Percentiles rank a stretch among this genome's conserved stretches.
Conservation (phyloP, 2,888 invertebrate species). For the Pasiphila rectangulata region DNA sequence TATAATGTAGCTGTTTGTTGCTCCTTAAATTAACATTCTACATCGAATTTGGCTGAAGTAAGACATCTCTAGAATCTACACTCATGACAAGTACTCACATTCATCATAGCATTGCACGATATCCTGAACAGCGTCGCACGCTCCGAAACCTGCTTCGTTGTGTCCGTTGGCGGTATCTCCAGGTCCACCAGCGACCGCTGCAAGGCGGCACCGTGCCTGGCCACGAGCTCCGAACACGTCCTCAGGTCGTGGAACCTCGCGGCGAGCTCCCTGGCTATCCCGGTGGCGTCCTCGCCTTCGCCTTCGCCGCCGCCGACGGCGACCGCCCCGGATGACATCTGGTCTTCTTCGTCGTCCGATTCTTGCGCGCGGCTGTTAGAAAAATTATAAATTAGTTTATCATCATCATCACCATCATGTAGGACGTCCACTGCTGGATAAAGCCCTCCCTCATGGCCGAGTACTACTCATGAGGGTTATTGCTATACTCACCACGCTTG, state of each 20-base stretch:
- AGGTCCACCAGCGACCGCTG: constrained; percentile 90
- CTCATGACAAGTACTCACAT: too few relatives aligned
- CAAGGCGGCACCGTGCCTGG: constrained; percentile 91
- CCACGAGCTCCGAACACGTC: constrained; percentile 94
- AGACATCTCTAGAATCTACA: too few relatives aligned
- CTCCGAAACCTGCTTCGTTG: constrained; percentile 94
- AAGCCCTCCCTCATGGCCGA: too few relatives aligned
- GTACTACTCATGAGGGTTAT: too few relatives aligned
- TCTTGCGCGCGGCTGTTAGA: constrained; percentile 83
- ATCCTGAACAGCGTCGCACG: constrained; percentile 97
- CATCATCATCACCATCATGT: too few relatives aligned
- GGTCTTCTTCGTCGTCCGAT: constrained; percentile 88
- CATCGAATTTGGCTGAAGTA: too few relatives aligned
- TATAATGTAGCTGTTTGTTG: too few relatives aligned
- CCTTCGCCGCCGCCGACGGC: constrained; percentile 77
- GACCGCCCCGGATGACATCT: constrained; percentile 71
- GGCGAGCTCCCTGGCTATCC: constrained; percentile 86
- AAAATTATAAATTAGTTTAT: constrained; percentile 6
- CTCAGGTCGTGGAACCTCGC: constrained; percentile 91
- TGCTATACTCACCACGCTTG: too few relatives aligned
- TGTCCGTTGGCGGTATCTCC: constrained; percentile 86
- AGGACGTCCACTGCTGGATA: too few relatives aligned
- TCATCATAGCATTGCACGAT: constrained; percentile 98
- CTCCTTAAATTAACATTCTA: too few relatives aligned
- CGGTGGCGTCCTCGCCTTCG: constrained; percentile 79